Conservation (phyloP, 2,888 invertebrate species). For the Seira sanloemensis region DNA sequence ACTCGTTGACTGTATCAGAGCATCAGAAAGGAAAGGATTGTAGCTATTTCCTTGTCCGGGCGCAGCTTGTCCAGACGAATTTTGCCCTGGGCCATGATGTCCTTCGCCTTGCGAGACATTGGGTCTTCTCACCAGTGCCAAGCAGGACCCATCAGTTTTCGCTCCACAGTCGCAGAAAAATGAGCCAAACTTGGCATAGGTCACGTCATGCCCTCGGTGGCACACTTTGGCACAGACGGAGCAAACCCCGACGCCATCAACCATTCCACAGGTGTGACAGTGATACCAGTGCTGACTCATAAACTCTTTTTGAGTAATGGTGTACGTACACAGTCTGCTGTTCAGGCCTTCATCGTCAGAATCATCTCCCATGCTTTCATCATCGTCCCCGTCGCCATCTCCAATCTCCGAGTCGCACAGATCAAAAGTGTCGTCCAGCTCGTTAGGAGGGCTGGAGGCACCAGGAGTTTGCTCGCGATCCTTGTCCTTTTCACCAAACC, state of each 20-base stretch:
- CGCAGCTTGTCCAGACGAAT: slow-evolving; percentile 31
- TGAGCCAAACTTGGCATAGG: slow-evolving; percentile 98
- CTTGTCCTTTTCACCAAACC: slow-evolving; percentile 52
- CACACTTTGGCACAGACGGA: slow-evolving; percentile 98
- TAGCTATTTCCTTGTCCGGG: slow-evolving; percentile 34
- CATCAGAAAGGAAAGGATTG: slow-evolving; percentile 66
- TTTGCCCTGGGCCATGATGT: too few species aligned
- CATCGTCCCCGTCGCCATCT: slow-evolving; percentile 88
- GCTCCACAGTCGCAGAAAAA: slow-evolving; percentile 99
- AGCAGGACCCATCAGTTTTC: slow-evolving; percentile 90
- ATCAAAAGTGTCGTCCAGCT: slow-evolving; percentile 73
- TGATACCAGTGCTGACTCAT: slow-evolving; percentile 99
- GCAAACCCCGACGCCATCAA: slow-evolving; percentile 98
- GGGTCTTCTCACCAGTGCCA: slow-evolving; percentile 74
- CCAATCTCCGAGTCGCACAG: slow-evolving; percentile 87
- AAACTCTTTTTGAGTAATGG: slow-evolving; percentile 97
- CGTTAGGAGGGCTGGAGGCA: slow-evolving; percentile 70
- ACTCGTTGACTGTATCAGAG: slow-evolving; percentile 3
- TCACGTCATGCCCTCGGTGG: slow-evolving; percentile 96
- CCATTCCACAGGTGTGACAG: slow-evolving; percentile 99
- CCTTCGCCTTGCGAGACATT: slow-evolving; percentile 51
- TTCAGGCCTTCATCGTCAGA: slow-evolving; percentile 93
- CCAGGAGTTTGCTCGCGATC: slow-evolving; percentile 71
- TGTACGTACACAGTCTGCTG: slow-evolving; percentile 96
- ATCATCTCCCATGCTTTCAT: slow-evolving; percentile 94